Percentiles rank a stretch among this genome's conserved stretches.
Evolutionary conservation across 2,797 vertebrate genomes (phyloP).

Genomic region (Crenichthys baileyi): DNA sequence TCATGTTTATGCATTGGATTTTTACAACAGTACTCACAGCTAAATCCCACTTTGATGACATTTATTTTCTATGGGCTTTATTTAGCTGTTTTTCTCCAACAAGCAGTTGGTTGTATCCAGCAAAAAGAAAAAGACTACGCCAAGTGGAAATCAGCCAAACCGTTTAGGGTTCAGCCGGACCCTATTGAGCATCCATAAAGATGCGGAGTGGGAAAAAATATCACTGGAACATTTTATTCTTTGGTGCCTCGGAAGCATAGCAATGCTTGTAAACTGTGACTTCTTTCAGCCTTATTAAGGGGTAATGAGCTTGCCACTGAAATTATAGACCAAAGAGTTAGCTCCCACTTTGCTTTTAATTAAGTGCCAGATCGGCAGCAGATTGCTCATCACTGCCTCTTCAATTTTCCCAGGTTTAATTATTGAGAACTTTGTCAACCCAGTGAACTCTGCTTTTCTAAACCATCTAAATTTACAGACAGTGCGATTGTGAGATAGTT

Average conservation of each 20-base stretch:
- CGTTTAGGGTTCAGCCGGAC: slow-evolving; percentile 49
- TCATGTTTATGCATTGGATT: slow-evolving; percentile 1
- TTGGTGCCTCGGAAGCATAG: slow-evolving; percentile 39
- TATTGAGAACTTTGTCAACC: slow-evolving; percentile 54
- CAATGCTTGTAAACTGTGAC: slow-evolving; percentile 60
- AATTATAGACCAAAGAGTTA: slow-evolving; percentile 73
- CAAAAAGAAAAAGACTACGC: slow-evolving; percentile 15
- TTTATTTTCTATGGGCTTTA: slow-evolving; percentile 45
- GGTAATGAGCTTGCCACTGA: slow-evolving; percentile 59
- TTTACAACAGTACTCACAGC: slow-evolving; percentile 38
- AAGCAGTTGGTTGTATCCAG: slow-evolving; percentile 35
- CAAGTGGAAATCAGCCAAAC: slow-evolving; percentile 43
- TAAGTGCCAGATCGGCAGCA: slow-evolving; percentile 58
- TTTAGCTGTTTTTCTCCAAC: slow-evolving; percentile 43
- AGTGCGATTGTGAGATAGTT: not conserved
- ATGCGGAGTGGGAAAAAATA: slow-evolving; percentile 45
- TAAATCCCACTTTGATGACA: slow-evolving; percentile 51
- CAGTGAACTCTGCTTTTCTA: slow-evolving; percentile 37
- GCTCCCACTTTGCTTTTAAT: slow-evolving; percentile 66
- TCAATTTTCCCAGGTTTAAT: slow-evolving; percentile 61
- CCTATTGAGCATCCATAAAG: slow-evolving; percentile 56
- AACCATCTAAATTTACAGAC: slow-evolving; percentile 35
- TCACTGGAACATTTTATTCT: slow-evolving; percentile 48
- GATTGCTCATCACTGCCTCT: slow-evolving; percentile 55
- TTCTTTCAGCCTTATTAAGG: slow-evolving; percentile 43